Evolutionary conservation across 2,888 invertebrate species (phyloP), one percentile per base, ranked within the genome.

Genomic region (Lordiphosa fenestrarum): DNA sequence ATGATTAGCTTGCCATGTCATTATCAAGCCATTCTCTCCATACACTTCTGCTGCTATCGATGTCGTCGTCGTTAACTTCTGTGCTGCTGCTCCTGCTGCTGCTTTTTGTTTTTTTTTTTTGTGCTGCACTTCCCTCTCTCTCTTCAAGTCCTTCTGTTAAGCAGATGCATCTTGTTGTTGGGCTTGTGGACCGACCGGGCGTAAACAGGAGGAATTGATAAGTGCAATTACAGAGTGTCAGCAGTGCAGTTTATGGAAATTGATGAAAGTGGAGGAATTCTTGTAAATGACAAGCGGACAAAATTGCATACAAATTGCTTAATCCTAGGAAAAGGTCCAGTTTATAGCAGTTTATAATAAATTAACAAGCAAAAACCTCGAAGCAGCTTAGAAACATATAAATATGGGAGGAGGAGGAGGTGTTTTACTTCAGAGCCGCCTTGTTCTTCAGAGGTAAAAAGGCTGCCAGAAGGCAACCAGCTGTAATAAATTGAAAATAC

Each of bases 391-490:
- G n/a, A 30, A 35, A 15, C 1, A 25, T 25, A 4, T 50, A 35
- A 23, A 48, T 39, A 35, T 44, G 35, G 6, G 23, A 39, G 42
- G 21, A 39, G 42, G 21, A 12, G 6, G n/a, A 21, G 33, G 13
- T 44, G 37, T 41, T 13, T 51, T 62, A 75, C 58, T 84, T 80
- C 15, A 80, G 56, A 2, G 49, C 64, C 6, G 84, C 75, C 49
- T 80, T 80, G 62, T 78, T 84, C 54, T 82, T 80, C n/a, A 82
- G 41, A 1, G 78, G 78, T 60, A 80, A 40, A 25, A 80, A 82
- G 23, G 70, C 58, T 36, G 70, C 63, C 72, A 80, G 40, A 19
- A 84, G 30, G 25, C 72, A 68, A 12, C 66, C 78, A 41, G 63
- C 78, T 80, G 41, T 6, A 64, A 15, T 39, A 13, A 40, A n/a